A percentile compares a stretch with the other conserved stretches of the same genome.
Evolutionary conservation across 2,113 vertebrate species (phyloP).

Genomic region (human): GRCh38 chr12:85242001-85242500

Average conservation of each 20-base stretch:
- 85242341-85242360: not conserved
- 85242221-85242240: not conserved
- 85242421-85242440: not conserved
- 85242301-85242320: not conserved
- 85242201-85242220: not conserved
- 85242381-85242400: not conserved
- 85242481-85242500: not conserved
- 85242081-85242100: not conserved
- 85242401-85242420: not conserved
- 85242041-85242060: not conserved
- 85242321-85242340: not conserved
- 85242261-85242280: not conserved
- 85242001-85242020: no score
- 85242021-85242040: not conserved
- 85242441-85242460: not conserved
- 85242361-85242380: not conserved
- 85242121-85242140: slow-evolving; percentile 1
- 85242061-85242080: not conserved
- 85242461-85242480: not conserved
- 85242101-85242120: slow-evolving; percentile 14
- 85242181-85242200: not conserved
- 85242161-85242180: not conserved
- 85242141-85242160: not conserved
- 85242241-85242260: not conserved
- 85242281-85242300: not conserved